A percentile compares a stretch with the other conserved stretches of the same genome.
Evolutionary conservation across 2,888 invertebrate genomes (phyloP).

Genomic region (Hirudinaria manillensis): DNA sequence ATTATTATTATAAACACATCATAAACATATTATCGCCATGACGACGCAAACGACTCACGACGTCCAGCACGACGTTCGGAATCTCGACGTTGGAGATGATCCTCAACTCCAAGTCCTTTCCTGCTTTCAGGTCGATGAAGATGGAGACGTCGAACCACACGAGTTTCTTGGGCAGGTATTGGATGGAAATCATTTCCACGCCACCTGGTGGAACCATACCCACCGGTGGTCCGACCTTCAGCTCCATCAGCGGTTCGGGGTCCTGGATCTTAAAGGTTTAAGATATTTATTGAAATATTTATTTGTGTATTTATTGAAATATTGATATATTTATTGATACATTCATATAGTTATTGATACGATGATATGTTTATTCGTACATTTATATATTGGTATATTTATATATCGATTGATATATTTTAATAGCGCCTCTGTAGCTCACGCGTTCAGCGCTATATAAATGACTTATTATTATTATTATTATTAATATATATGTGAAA

Average conservation of each 20-base stretch:
- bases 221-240: slow-evolving; percentile 49
- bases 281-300: background rate
- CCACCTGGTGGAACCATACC: slow-evolving; percentile 54
- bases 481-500: too few relatives aligned
- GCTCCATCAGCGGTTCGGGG: slow-evolving; percentile 52
- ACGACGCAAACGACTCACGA: slow-evolving; percentile 42
- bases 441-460: too few relatives aligned
- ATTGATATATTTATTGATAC: too few relatives aligned
- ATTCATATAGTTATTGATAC: too few relatives aligned
- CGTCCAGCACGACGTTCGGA: slow-evolving; percentile 51
- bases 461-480: too few relatives aligned
- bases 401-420: too few relatives aligned
- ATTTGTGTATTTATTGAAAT: background rate
- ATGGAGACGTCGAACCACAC: slow-evolving; percentile 43
- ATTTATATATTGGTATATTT: too few relatives aligned
- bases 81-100: slow-evolving; percentile 54
- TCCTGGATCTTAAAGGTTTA: slow-evolving; percentile 47
- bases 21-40: background rate
- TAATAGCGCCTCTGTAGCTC: too few relatives aligned
- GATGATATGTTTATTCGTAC: too few relatives aligned
- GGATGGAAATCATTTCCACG: slow-evolving; percentile 46
- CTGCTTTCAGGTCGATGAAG: slow-evolving; percentile 48
- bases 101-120: slow-evolving; percentile 50
- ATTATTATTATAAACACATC: too few relatives aligned
- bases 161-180: slow-evolving; percentile 50